Percentiles rank a stretch among this genome's conserved stretches.
These are phyloP conservation scores for Phyllopteryx taeniolatus DNA, from an alignment of 2,113 vertebrate species.

Conservation along the genomic window DNA sequence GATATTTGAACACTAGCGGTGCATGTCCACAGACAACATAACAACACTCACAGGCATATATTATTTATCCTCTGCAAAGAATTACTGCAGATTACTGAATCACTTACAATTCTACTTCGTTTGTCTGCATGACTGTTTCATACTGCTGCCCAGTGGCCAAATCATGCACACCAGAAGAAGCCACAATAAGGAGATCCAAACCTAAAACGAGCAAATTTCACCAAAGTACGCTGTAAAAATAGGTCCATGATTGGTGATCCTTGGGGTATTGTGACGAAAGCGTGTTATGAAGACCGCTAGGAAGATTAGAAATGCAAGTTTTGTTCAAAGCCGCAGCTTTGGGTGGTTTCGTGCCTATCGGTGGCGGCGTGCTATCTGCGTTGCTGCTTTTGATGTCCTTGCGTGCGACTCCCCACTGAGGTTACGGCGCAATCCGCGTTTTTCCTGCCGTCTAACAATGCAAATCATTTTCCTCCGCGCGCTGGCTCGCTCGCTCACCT, in stretches of 20 bases:
- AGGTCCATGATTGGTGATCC: not conserved
- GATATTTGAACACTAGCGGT: too few species aligned
- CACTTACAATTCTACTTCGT: too few species aligned
- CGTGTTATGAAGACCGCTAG: not conserved
- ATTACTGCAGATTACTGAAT: too few species aligned
- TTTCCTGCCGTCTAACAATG: slow-evolving; percentile 50
- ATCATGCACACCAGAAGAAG: too few species aligned
- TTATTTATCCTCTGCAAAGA: too few species aligned
- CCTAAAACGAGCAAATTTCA: not conserved
- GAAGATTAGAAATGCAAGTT: not conserved
- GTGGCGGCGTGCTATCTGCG: not conserved
- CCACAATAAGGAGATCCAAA: too few species aligned
- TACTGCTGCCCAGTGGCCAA: too few species aligned
- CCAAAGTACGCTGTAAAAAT: not conserved
- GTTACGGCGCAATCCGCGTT: slow-evolving; percentile 29
- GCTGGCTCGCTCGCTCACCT: slow-evolving; percentile 42
- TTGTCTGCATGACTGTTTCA: too few species aligned
- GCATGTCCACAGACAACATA: too few species aligned
- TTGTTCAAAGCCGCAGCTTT: not conserved
- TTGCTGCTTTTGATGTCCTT: not conserved
- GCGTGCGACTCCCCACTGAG: slow-evolving; percentile 29
- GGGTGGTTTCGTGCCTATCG: not conserved
- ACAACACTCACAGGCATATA: too few species aligned
- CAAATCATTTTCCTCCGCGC: slow-evolving; percentile 52
- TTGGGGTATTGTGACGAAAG: not conserved